Evolutionary conservation across 37 sponge, comb jelly and placozoan genomes (phyloP).

Genomic region (Halichondria panicea): DNA sequence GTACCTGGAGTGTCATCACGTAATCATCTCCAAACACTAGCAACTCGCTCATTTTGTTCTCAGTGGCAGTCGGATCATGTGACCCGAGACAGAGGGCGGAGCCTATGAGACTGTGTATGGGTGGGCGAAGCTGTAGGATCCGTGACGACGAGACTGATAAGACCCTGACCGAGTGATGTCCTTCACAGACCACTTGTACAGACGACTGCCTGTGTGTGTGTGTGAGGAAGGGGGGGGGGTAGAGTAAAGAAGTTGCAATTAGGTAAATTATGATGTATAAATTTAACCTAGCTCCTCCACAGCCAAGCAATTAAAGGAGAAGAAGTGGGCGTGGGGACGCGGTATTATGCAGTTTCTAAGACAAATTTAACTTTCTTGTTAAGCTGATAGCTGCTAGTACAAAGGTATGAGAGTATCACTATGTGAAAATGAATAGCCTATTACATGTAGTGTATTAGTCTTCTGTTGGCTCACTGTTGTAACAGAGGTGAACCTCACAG

Average conservation of each 20-base stretch:
- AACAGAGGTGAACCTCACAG: conserved; percentile 55
- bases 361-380: too few species aligned
- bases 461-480: conserved; percentile 42
- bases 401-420: background rate
- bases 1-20: too few species aligned
- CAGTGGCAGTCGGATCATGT: conserved; percentile 22
- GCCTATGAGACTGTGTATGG: conserved; percentile 10
- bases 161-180: conserved; percentile 52
- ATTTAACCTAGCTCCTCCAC: background rate
- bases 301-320: background rate
- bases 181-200: conserved; percentile 57
- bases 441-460: too few species aligned
- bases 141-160: conserved; percentile 31
- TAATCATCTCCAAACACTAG: conserved; percentile 21
- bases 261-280: background rate
- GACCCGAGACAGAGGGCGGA: conserved; percentile 31
- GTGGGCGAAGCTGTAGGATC: background rate
- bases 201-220: conserved; percentile 12
- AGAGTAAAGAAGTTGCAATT: background rate
- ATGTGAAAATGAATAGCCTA: too few species aligned
- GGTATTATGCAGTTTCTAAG: background rate
- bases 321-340: background rate
- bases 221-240: background rate
- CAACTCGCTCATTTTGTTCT: conserved; percentile 33
- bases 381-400: background rate